A percentile compares a stretch with the other conserved stretches of the same genome.
Evolutionary conservation across 2,888 invertebrate species (phyloP).

Genomic region (Eupithecia dodoneata): DNA sequence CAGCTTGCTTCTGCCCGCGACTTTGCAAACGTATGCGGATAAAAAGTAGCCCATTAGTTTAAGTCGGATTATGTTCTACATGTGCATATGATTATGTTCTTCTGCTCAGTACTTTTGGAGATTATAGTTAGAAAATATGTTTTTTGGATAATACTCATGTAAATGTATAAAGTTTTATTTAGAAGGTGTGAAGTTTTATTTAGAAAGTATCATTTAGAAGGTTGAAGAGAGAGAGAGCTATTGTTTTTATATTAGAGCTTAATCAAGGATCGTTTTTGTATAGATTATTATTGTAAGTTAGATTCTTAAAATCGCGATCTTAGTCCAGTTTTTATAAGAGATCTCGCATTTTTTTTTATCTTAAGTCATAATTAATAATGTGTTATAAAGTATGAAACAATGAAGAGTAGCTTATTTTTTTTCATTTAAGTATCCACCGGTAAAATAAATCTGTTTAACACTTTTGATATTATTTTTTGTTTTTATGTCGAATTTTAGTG

Average conservation of each 20-base stretch:
- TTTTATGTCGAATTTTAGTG: neutral
- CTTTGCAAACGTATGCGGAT: neutral
- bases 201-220: too few relatives aligned
- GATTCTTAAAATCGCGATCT: neutral
- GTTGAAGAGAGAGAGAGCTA: neutral
- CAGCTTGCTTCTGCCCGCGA: neutral
- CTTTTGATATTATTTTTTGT: neutral
- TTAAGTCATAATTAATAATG: neutral
- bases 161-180: neutral
- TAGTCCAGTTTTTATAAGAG: neutral
- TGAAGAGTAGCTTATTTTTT: conserved; percentile 14
- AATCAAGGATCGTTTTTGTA: neutral
- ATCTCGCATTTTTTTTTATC: conserved; percentile 13
- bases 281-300: neutral
- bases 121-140: neutral
- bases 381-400: conserved; percentile 1
- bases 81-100: neutral
- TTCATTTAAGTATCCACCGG: conserved; percentile 8
- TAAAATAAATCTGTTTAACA: neutral
- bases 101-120: neutral
- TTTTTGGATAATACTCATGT: conserved; percentile 1
- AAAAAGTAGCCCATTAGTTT: neutral
- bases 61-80: neutral
- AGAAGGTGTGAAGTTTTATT: too few relatives aligned
- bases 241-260: neutral